Evolutionary conservation across 2,113 vertebrate genomes (phyloP), one percentile per base, ranked within the genome.

Genomic region (Oryzias curvinotus): DNA sequence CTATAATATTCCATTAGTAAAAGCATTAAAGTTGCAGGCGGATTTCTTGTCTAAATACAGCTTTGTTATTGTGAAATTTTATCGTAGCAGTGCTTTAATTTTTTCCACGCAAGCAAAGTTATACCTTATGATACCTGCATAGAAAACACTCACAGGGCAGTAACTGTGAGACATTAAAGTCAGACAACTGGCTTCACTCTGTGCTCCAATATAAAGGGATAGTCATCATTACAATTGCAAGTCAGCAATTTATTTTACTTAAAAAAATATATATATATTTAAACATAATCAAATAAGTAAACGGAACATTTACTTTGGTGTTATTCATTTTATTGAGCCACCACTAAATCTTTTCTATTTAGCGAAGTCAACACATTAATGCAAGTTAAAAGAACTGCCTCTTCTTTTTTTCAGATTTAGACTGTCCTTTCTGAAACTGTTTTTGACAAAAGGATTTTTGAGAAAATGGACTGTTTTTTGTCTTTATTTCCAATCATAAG

Each of bases 121-220:
- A 73, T 58, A 80, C 67, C 84, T 81, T 44, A 73, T 19, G 50
- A 73, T 42, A 62, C 61, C 75, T 81, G 75, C 55, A 62, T 26
- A 25, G 67, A 42, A 65, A 19, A 61, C 23, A 15, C 21, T 19
- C 17, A 68, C 52, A 28, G 54, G 7, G 42, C 36, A 74, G 66
- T 53, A 53, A 57, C 47, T 52, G 30, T 21, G 58, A 58, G 25
- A 52, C 8, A 52, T 13, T 15, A 30, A 65, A 59, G 54, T 54
- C 14, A 79, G 46, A 60, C 59, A 73, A 12, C 44, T 58, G 23
- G 55, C 26, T 71, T 77, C 58, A 74, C 55, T 68, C 52, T 58
- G 51, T 52, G 26, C 44, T 28, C 46, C 26, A 23, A 54, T 56
- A 26, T 78, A 75, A 85, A 86, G 78, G 86, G 86, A 83, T 72